Percentiles rank a stretch among this genome's conserved stretches.
These are phyloP conservation scores for Panopea generosa DNA, from an alignment of 2,888 invertebrate genomes.

Conservation along the genomic window DNA sequence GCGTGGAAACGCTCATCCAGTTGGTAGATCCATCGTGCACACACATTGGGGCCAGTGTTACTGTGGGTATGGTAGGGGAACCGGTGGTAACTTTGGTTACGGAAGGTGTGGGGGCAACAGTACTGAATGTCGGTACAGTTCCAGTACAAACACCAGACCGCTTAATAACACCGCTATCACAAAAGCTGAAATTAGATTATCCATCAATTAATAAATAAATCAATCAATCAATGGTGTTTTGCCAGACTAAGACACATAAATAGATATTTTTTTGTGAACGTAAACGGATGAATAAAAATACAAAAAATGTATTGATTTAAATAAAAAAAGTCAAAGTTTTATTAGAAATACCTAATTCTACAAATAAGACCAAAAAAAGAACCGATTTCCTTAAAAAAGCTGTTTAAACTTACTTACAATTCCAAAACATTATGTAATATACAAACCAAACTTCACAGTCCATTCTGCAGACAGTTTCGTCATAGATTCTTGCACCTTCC, in stretches of 20 bases:
- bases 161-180: slow-evolving; percentile 78
- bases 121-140: slow-evolving; percentile 50
- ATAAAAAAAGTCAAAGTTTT: too few relatives aligned
- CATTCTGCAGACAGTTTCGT: slow-evolving; percentile 85
- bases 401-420: too few relatives aligned
- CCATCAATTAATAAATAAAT: too few relatives aligned
- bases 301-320: too few relatives aligned
- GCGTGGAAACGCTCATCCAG: slow-evolving; percentile 89
- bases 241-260: too few relatives aligned
- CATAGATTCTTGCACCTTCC: slow-evolving; percentile 92
- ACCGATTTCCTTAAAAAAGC: too few relatives aligned
- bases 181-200: slow-evolving; percentile 74
- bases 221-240: too few relatives aligned
- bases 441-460: slow-evolving; percentile 91
- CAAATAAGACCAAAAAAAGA: too few relatives aligned
- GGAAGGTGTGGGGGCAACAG: slow-evolving; percentile 8
- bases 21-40: slow-evolving; percentile 90
- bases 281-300: too few relatives aligned
- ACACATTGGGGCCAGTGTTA: slow-evolving; percentile 86
- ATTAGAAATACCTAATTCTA: too few relatives aligned
- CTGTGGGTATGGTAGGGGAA: slow-evolving; percentile 26
- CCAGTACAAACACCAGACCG: slow-evolving; percentile 77
- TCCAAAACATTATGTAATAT: too few relatives aligned
- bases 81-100: slow-evolving; percentile 21
- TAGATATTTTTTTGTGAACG: too few relatives aligned